These are phyloP conservation scores for Myocastor coypus DNA, from an alignment of 2,113 vertebrate genomes.

Conservation along the genomic window DNA sequence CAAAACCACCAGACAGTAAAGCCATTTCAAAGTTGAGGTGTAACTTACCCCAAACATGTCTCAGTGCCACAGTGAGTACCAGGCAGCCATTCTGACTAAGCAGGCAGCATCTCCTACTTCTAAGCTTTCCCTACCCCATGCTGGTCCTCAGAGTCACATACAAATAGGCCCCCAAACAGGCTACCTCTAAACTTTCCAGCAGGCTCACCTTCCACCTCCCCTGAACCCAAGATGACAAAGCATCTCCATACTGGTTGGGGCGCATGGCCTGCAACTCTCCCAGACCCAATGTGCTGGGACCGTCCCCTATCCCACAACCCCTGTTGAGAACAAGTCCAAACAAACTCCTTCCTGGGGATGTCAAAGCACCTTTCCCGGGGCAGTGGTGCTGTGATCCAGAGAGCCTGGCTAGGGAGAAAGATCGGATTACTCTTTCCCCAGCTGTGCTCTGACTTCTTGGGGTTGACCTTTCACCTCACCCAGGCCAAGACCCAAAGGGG, in stretches of 20 bases:
- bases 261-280: slow-evolving; percentile 44
- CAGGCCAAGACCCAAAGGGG: slow-evolving; percentile 79
- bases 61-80: slow-evolving; percentile 36
- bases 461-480: slow-evolving; percentile 83
- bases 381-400: slow-evolving; percentile 69
- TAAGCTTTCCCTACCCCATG: background rate
- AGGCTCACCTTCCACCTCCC: slow-evolving; percentile 66
- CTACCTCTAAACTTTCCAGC: slow-evolving; percentile 58
- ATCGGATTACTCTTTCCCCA: slow-evolving; percentile 79
- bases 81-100: slow-evolving; percentile 5
- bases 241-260: slow-evolving; percentile 22
- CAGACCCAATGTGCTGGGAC: slow-evolving; percentile 53
- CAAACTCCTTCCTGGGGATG: slow-evolving; percentile 73
- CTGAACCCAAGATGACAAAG: slow-evolving; percentile 72
- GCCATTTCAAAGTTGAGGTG: slow-evolving; percentile 4
- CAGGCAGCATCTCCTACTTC: background rate
- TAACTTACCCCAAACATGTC: slow-evolving; percentile 34
- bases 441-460: slow-evolving; percentile 77
- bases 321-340: slow-evolving; percentile 71
- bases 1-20: background rate
- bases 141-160: background rate
- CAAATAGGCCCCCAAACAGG: slow-evolving; percentile 14
- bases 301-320: slow-evolving; percentile 9
- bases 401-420: slow-evolving; percentile 69
- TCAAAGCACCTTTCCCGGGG: slow-evolving; percentile 81